Conservation (phyloP, 2,888 invertebrate species). For the Dicyrtomina minuta region DNA sequence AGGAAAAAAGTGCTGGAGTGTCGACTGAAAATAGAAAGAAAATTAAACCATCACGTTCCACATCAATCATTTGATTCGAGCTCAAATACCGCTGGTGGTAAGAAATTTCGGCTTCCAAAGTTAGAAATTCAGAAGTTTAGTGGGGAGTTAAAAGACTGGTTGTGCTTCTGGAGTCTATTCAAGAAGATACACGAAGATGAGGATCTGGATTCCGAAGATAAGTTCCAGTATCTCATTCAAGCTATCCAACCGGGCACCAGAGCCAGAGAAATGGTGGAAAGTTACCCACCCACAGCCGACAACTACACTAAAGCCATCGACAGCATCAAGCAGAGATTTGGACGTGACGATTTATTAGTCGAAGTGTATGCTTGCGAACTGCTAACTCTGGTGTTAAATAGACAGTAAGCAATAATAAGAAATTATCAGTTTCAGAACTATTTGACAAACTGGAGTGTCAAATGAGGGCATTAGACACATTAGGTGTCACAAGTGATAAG, state of each 20-base stretch:
- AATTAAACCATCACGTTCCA: too few relatives aligned
- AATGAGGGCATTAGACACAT: not conserved
- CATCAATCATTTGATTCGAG: too few relatives aligned
- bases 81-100: too few relatives aligned
- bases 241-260: too few relatives aligned
- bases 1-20: too few relatives aligned
- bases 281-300: not conserved
- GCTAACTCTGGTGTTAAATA: not conserved
- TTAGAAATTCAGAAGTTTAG: too few relatives aligned
- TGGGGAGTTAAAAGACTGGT: not conserved
- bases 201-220: not conserved
- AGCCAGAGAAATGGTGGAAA: too few relatives aligned
- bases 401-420: not conserved
- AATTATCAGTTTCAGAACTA: not conserved
- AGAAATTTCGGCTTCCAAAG: too few relatives aligned
- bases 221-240: constrained; percentile 1
- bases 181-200: not conserved
- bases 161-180: not conserved
- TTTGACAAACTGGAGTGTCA: not conserved
- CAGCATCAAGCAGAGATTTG: not conserved
- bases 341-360: not conserved
- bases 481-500: not conserved
- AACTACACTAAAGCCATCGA: constrained; percentile 6
- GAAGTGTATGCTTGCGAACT: not conserved
- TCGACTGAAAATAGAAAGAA: too few relatives aligned